Percentiles rank a stretch among this genome's conserved stretches.
Evolutionary conservation across 1,140 invertebrate species (phyloP).

Genomic region (Lordiphosa clarofinis): DNA sequence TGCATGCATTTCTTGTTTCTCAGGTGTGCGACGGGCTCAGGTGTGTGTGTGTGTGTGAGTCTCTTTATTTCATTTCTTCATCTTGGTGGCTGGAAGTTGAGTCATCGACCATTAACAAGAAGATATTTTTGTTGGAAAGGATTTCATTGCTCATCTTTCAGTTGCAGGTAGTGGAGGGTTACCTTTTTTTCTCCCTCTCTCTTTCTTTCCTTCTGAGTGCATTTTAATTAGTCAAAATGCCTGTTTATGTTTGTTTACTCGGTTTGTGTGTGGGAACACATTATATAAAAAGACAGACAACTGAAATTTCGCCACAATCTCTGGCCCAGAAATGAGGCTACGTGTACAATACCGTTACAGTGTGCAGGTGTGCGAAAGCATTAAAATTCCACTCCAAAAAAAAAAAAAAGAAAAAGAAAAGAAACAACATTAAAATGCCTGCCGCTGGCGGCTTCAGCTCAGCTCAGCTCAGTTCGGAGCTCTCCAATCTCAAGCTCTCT

Average conservation of each 20-base stretch:
- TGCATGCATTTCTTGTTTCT: slow-evolving; percentile 78
- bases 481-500: slow-evolving; percentile 26
- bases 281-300: slow-evolving; percentile 14
- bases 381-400: slow-evolving; percentile 73
- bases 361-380: slow-evolving; percentile 75
- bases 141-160: slow-evolving; percentile 58
- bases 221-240: slow-evolving; percentile 47
- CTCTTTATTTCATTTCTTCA: slow-evolving; percentile 73
- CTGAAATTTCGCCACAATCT: slow-evolving; percentile 55
- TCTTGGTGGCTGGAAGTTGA: slow-evolving; percentile 43
- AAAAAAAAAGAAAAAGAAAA: slow-evolving; percentile 15
- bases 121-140: slow-evolving; percentile 60
- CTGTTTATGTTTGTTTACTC: slow-evolving; percentile 1
- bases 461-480: background rate
- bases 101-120: slow-evolving; percentile 72
- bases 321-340: slow-evolving; percentile 72
- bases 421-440: slow-evolving; percentile 56
- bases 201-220: slow-evolving; percentile 8
- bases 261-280: background rate
- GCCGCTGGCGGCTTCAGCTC: slow-evolving; percentile 21
- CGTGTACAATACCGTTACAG: slow-evolving; percentile 50
- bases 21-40: slow-evolving; percentile 60
- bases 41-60: slow-evolving; percentile 45
- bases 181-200: slow-evolving; percentile 4
- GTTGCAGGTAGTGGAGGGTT: slow-evolving; percentile 48